Evolutionary conservation across 1,140 invertebrate genomes (phyloP), one percentile per base, ranked within the genome.

Genomic region (Myzus persicae): DNA sequence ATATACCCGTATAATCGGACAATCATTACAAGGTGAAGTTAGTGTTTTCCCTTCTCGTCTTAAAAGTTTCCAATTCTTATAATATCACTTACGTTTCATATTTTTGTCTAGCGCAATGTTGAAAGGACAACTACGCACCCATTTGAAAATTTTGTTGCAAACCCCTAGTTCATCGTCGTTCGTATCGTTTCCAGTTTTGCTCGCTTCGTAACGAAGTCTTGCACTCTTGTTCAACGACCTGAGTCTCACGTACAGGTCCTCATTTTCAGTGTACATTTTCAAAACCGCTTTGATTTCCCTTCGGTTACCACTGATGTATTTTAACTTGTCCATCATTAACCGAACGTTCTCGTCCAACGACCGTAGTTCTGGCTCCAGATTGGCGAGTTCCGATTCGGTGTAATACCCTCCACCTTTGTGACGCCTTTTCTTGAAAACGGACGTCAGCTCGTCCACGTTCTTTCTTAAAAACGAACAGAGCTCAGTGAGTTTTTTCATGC

Each of bases 391-490:
- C 4, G 59, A 76, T n/a, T 76, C 14, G 14, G 31, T 76, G n/a
- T 76, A 76, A n/a, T n/a, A 36, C 14, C 5, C 59, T 4, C n/a
- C 14, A 5, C 59, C 36, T 14, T 5, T 20, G 14, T n/a, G 31
- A 76, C 31, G n/a, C 14, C 31, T 76, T n/a, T 76, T 76, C 5
- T 76, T n/a, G 31, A 18, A n/a, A n/a, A 76, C 59, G 14, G 11
- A 18, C 36, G n/a, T 76, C 14, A 76, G 31, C 0, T 76, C 59
- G 59, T 31, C n/a, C 59, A 76, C 59, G n/a, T 76, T 76, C 59
- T 76, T 76, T n/a, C 59, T 76, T n/a, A 76, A 76, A n/a, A 76
- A 76, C n/a, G n/a, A 76, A 76, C 59, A 76, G 14, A 76, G 59
- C 59, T 76, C 14, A 3, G 14, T 76, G 59, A 76, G 59, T 76